Conservation (phyloP, 2,113 vertebrate genomes). For the Pachycephala philippinensis region DNA sequence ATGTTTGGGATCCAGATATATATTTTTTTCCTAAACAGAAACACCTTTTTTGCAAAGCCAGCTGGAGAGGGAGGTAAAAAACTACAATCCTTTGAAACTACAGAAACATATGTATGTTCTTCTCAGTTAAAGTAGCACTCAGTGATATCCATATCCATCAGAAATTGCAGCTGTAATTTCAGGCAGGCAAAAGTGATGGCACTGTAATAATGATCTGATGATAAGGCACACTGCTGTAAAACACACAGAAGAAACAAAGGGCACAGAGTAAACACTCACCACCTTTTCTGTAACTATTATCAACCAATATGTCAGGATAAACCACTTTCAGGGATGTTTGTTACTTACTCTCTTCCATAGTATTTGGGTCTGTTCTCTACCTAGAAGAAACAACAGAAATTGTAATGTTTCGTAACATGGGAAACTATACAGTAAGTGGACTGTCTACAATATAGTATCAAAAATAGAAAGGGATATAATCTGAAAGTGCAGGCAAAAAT, state of each 20-base stretch:
- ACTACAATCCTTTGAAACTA: not conserved
- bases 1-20: not conserved
- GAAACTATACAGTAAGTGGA: not conserved
- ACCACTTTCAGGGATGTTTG: not conserved
- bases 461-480: not conserved
- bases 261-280: not conserved
- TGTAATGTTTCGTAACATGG: not conserved
- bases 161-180: not conserved
- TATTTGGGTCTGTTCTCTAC: conserved; percentile 97
- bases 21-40: not conserved
- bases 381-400: conserved; percentile 70
- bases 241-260: not conserved
- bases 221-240: not conserved
- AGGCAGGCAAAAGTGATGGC: not conserved
- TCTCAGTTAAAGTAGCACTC: not conserved
- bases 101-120: not conserved
- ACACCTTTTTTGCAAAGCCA: not conserved
- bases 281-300: not conserved
- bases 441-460: not conserved
- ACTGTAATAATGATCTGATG: not conserved
- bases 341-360: conserved; percentile 98
- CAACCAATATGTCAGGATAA: not conserved
- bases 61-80: not conserved
- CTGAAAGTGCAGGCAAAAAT: not conserved
- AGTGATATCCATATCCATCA: not conserved